These are phyloP conservation scores for Archegozetes longisetosus DNA, from an alignment of 1,140 invertebrate species.

Conservation along the genomic window DNA sequence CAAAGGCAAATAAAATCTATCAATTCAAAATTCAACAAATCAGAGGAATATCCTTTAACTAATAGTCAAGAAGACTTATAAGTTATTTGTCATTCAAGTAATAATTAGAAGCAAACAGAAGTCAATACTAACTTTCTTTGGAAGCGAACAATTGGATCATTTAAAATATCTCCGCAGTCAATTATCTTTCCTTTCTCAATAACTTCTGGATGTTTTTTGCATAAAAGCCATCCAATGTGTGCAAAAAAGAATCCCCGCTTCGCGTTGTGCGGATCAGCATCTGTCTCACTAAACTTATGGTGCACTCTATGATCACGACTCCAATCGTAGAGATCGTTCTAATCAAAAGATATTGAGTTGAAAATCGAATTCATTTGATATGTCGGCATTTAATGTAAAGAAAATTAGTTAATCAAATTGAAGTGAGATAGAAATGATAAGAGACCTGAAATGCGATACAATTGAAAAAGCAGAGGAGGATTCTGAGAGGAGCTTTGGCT, in stretches of 20 bases:
- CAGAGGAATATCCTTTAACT: too few species aligned
- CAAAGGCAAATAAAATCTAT: constrained; percentile 58
- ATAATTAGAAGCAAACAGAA: too few species aligned
- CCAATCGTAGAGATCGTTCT: constrained; percentile 87
- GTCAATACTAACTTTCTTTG: constrained; percentile 73
- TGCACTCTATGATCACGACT: constrained; percentile 83
- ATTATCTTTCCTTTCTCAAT: constrained; percentile 65
- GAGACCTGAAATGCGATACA: constrained; percentile 20
- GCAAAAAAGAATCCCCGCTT: constrained; percentile 88
- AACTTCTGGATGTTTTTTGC: constrained; percentile 71
- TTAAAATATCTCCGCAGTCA: constrained; percentile 70
- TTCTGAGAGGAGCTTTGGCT: constrained; percentile 64
- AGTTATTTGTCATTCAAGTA: too few species aligned
- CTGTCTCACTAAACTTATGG: constrained; percentile 88
- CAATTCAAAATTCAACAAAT: too few species aligned
- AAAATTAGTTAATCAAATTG: constrained; percentile 4
- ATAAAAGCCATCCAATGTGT: constrained; percentile 79
- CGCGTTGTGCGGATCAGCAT: constrained; percentile 90
- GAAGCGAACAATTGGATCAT: constrained; percentile 66
- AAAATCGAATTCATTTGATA: constrained; percentile 7
- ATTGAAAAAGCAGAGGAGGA: constrained; percentile 50
- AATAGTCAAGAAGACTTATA: too few species aligned
- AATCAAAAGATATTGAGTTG: constrained; percentile 12
- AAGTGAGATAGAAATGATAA: background rate
- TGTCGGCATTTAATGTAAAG: background rate